These are phyloP conservation scores for Dinoponera quadriceps DNA, from an alignment of 1,140 invertebrate species.

Conservation along the genomic window DNA sequence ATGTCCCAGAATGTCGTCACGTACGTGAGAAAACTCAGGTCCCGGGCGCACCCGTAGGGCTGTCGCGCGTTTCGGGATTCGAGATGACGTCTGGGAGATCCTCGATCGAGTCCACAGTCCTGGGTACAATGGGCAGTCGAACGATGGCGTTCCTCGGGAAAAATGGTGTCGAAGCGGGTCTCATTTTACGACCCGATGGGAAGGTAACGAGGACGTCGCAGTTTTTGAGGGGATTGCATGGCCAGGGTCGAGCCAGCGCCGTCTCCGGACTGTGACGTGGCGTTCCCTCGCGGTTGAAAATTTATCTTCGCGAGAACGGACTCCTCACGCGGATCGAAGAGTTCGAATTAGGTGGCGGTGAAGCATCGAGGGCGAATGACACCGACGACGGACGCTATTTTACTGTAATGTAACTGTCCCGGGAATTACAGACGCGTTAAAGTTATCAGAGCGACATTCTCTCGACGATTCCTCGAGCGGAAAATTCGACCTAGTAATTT, in stretches of 20 bases:
- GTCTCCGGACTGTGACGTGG: neutral
- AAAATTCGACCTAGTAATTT: neutral
- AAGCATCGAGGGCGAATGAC: neutral
- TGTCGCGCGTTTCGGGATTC: constrained; percentile 51
- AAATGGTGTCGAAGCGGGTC: constrained; percentile 54
- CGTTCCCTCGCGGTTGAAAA: constrained; percentile 15
- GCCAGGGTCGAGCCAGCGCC: constrained; percentile 4
- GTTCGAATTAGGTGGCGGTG: neutral
- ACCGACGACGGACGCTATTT: no score
- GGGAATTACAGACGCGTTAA: no score
- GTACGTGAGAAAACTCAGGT: constrained; percentile 62
- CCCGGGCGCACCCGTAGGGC: constrained; percentile 23
- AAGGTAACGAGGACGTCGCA: constrained; percentile 57
- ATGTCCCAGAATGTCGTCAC: constrained; percentile 60
- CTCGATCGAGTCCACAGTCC: constrained; percentile 34
- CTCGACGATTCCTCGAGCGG: neutral
- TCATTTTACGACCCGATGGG: constrained; percentile 55
- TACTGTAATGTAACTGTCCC: no score
- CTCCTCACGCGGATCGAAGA: neutral
- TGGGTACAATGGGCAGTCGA: constrained; percentile 44
- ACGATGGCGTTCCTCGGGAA: constrained; percentile 18
- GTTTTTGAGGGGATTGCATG: constrained; percentile 47
- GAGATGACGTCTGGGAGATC: constrained; percentile 54
- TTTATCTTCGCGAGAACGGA: neutral
- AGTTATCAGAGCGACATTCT: no score